Base-by-base conservation (phyloP, 2,888 invertebrate species). In the Oxyteleia sp. region DNA sequence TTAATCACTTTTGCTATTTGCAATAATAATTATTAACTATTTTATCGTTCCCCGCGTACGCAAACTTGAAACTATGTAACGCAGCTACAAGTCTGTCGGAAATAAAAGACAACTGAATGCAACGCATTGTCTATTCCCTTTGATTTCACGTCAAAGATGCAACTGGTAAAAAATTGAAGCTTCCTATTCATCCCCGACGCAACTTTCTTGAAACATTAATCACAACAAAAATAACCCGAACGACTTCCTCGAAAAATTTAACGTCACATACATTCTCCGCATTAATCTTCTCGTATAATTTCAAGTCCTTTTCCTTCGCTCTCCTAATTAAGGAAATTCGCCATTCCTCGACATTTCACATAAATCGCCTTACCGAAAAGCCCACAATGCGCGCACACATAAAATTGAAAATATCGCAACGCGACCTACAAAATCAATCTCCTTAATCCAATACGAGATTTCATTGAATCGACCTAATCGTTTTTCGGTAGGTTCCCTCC, bases 381-480 rank as follows among this genome's bases (percentile, higher is more conserved):
- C n/a, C n/a, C n/a, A n/a, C n/a, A n/a, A n/a, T n/a, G n/a, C n/a
- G n/a, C n/a, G n/a, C n/a, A n/a, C n/a, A n/a, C n/a, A n/a, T n/a
- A n/a, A n/a, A n/a, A n/a, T 26, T 5, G 15, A 13, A 43, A 43
- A 13, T 15, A 43, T 15, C 13, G 1, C 10, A 18, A n/a, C 10
- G 43, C 13, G 15, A 16, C 45, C 45, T 23, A 29, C 43, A 38
- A 47, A 71, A 59, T 72, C 63, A 63, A 74, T 74, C 74, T 45
- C 13, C 45, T 74, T 55, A 74, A 72, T 55, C 43, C 53, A 63
- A 74, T 63, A 63, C 45, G 53, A 16, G 51, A 74, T 74, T 51
- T 74, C 55, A 74, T 63, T 74, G 74, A 74, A 55, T 51, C 63
- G 63, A 53, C 63, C 74, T 63, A 74, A 74, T 74, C 74, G 74